phyloP scores from a whole-genome alignment of 2,113 vertebrate species.

The Brevimyrus niger region DNA sequence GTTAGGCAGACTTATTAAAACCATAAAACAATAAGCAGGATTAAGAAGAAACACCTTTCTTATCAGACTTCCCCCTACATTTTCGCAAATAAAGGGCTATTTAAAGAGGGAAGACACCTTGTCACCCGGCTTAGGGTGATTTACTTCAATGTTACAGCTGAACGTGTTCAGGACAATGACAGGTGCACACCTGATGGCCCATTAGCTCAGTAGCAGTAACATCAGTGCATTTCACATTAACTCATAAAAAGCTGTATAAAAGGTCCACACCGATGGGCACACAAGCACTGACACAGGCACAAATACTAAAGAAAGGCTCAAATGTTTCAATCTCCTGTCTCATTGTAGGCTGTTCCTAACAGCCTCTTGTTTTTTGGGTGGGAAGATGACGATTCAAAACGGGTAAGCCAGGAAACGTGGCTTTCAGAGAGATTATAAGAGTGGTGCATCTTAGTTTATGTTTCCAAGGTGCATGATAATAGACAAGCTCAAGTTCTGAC shows the following conservation, averaged over 20 bases:
- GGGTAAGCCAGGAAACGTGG: not conserved
- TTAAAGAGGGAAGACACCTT: not conserved
- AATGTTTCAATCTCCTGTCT: not conserved
- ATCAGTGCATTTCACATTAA: not conserved
- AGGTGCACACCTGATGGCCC: not conserved
- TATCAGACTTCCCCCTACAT: not conserved
- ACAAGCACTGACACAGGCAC: not conserved
- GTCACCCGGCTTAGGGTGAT: not conserved
- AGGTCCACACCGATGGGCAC: not conserved
- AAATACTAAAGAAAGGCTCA: not conserved
- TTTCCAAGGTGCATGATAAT: not conserved
- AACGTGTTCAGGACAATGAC: not conserved
- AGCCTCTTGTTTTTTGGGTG: not conserved
- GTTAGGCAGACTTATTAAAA: not conserved
- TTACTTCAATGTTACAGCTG: not conserved
- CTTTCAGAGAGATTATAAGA: not conserved
- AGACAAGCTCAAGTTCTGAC: not conserved
- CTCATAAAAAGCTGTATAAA: not conserved
- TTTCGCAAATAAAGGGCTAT: not conserved
- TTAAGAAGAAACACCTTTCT: not conserved
- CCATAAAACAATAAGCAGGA: not conserved
- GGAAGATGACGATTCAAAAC: not conserved
- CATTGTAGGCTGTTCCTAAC: not conserved
- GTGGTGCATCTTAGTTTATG: not conserved
- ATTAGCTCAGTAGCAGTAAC: not conserved